phyloP scores from a whole-genome alignment of 1,140 invertebrate species.

The Apis florea region DNA sequence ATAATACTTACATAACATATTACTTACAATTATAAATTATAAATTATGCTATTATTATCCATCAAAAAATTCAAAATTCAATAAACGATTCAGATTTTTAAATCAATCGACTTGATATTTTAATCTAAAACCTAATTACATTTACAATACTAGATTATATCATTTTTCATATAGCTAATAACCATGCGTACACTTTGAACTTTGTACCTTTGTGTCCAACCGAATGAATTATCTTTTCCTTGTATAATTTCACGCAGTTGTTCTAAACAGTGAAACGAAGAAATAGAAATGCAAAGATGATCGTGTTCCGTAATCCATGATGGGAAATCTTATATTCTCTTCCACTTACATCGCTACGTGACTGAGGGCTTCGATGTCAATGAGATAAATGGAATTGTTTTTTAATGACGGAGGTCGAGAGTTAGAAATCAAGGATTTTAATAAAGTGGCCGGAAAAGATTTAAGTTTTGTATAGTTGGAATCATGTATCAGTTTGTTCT shows the following conservation, averaged over 20 bases:
- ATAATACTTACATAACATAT: no score
- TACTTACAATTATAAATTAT: no score
- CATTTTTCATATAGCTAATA: constrained; percentile 48
- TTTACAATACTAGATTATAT: constrained; percentile 38
- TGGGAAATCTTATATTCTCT: neutral
- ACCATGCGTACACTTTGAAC: constrained; percentile 53
- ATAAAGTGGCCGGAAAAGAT: neutral
- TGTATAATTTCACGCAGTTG: constrained; percentile 44
- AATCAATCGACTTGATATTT: neutral
- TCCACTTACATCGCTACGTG: neutral
- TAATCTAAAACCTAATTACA: constrained; percentile 3
- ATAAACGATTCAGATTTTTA: no score
- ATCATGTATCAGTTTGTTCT: neutral
- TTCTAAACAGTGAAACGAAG: neutral
- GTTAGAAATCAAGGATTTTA: neutral
- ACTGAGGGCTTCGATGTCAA: neutral
- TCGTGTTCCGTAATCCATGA: neutral
- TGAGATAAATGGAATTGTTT: constrained; percentile 3
- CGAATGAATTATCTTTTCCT: constrained; percentile 54
- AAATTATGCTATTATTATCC: no score
- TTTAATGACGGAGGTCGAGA: neutral
- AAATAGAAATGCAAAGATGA: neutral
- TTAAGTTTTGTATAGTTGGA: neutral
- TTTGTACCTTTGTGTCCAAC: constrained; percentile 26
- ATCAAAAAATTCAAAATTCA: no score